phyloP scores from a whole-genome alignment of 2,113 vertebrate species.

The Sinocyclocheilus maitianheensis region DNA sequence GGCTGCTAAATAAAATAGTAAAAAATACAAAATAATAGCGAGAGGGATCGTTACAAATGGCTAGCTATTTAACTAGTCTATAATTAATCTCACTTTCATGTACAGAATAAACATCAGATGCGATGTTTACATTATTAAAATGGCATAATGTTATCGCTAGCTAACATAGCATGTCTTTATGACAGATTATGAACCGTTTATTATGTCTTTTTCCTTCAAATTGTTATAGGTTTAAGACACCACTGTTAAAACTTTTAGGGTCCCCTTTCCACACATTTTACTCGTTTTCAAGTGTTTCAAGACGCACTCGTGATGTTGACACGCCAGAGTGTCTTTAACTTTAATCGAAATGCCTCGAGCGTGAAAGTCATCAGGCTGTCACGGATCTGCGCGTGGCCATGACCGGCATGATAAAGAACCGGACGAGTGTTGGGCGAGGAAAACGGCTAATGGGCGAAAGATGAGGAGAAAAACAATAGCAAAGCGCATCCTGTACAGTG shows the following conservation, averaged over 20 bases:
- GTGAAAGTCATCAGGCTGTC: constrained; percentile 48
- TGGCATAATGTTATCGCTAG: too few relatives aligned
- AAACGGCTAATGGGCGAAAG: constrained; percentile 55
- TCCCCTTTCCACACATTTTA: neutral
- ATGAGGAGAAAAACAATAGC: constrained; percentile 65
- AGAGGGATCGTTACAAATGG: neutral
- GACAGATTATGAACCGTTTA: neutral
- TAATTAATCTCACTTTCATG: neutral
- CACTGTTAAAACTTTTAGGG: neutral
- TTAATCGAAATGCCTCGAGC: constrained; percentile 40
- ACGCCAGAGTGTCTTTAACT: constrained; percentile 31
- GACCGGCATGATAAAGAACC: constrained; percentile 55
- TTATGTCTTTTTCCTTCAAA: neutral
- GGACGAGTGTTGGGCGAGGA: constrained; percentile 38
- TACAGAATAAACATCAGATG: neutral
- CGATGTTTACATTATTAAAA: neutral
- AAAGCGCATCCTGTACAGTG: constrained; percentile 57
- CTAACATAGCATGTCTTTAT: neutral
- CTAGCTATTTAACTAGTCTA: neutral
- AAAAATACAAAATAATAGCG: neutral
- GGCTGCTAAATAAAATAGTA: neutral
- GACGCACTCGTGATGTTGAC: constrained; percentile 27
- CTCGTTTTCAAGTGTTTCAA: neutral
- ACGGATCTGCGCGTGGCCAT: constrained; percentile 49
- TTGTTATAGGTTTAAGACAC: neutral